Conservation (phyloP, 2,888 invertebrate genomes). For the Rapana venosa region DNA sequence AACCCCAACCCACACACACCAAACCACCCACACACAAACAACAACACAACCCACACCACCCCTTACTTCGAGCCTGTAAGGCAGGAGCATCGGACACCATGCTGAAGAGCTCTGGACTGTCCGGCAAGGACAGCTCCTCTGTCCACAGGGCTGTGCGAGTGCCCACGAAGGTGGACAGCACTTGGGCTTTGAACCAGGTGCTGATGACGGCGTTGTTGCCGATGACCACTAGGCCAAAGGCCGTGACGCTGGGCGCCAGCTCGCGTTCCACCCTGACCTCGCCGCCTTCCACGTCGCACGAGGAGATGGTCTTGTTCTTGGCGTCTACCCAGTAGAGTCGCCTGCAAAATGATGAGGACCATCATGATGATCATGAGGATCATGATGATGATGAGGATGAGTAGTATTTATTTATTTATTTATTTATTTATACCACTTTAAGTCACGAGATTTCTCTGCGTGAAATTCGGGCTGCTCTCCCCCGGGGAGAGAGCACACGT, state of each 20-base stretch:
- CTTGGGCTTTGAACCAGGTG: slow-evolving; percentile 60
- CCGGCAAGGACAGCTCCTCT: slow-evolving; percentile 59
- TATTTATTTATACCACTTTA: too few species aligned
- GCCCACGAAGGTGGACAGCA: slow-evolving; percentile 51
- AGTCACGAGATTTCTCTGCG: too few species aligned
- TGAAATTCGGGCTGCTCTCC: too few species aligned
- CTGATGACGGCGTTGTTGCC: slow-evolving; percentile 70
- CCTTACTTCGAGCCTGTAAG: slow-evolving; percentile 65
- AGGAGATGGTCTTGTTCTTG: slow-evolving; percentile 62
- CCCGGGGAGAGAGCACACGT: too few species aligned
- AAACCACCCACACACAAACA: neutral
- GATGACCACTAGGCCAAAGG: slow-evolving; percentile 68
- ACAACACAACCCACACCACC: neutral
- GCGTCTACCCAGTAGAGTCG: slow-evolving; percentile 73
- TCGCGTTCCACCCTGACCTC: slow-evolving; percentile 59
- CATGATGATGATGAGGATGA: too few species aligned
- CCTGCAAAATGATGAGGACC: slow-evolving; percentile 52
- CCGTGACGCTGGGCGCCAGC: slow-evolving; percentile 58
- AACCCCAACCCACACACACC: neutral
- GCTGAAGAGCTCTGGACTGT: slow-evolving; percentile 64
- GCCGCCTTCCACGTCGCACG: slow-evolving; percentile 65
- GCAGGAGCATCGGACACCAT: slow-evolving; percentile 62
- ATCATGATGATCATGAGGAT: too few species aligned
- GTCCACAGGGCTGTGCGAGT: slow-evolving; percentile 62
- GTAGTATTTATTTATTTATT: too few species aligned